Base-by-base conservation (phyloP, 92 coral and sea anemone genomes). In the Phymanthus crucifer region DNA sequence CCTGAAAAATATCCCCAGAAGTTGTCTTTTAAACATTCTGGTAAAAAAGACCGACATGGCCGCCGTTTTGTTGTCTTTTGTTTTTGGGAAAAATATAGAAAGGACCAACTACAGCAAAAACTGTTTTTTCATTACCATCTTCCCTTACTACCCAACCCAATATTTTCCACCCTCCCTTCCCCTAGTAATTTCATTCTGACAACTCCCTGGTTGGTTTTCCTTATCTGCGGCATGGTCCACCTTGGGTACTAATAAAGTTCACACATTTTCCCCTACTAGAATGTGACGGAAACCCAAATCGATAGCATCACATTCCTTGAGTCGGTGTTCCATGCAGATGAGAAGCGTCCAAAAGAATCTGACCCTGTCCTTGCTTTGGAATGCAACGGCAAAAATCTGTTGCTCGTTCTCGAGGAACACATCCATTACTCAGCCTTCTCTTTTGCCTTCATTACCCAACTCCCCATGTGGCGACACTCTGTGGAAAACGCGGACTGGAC, bases 391-490 rank as follows among this genome's bases (percentile, higher is more conserved):
- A 93, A 87, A 64, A 95, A 87, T 76, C 85, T 95, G 27, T 81
- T 95, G 69, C 92, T 91, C 75, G 88, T 91, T 10, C 65, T 95
- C 18, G 99, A 95, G 65, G 80, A 84, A 19, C 90, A 93, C 83
- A 85, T 95, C 71, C 98, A 91, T 66, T 95, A 93, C 70, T 85
- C 96, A 14, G 97, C 99, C 0, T 93, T 93, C 77, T 95, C 98
- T 57, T 95, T 86, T 74, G 83, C 99, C 29, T 95, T 95, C 73
- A 78, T 93, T 47, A 67, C 89, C 40, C 99, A 95, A 77, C 93
- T 95, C 34, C 89, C 91, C 0, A 58, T 87, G 48, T 95, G 99
- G 99, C 92, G 98, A 36, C 86, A 87, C 36, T 81, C 93, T 0
- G 94, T 89, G 40, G 67, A 72, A 40, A 78, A 84, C 14, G 90